Base-by-base conservation (phyloP, 2,797 vertebrate genomes). In the Enteromius paludinosus region DNA sequence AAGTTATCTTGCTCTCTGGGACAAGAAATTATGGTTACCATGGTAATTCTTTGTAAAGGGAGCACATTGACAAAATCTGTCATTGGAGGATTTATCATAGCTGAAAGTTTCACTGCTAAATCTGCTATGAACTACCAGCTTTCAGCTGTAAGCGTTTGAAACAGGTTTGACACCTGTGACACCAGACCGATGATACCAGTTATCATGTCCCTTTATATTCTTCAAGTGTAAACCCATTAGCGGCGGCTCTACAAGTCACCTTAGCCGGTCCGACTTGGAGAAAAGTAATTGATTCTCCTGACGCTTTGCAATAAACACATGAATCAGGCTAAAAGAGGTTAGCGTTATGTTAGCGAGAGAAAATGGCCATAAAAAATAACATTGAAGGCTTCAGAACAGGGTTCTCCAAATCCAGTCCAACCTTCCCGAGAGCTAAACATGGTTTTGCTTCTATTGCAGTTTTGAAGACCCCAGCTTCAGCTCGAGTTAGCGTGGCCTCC, bases 141-240 rank as follows among this genome's bases (percentile, higher is more conserved):
- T 59, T 79, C 23, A 79, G 0, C n/a, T 11, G 9, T 18, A n/a
- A 45, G 23, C 28, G 15, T 2, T 5, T 49, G 61, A 54, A 81
- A 41, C 45, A 52, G 49, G 33, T 64, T 52, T 62, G 23, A 64
- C 30, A 65, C 20, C n/a, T 38, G 28, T 33, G 79, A 62, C 59
- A 49, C 15, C 28, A 49, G 17, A 35, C 68, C 1, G 41, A 33
- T 11, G 68, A 47, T 35, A 8, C 66, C 79, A 23, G 45, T 65
- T 38, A 23, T 49, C 33, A 4, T 72, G 61, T 75, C 47, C 33
- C 17, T 74, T 81, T 73, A 41, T 75, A 75, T 41, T 82, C 45
- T 20, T 75, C 59, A 65, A 74, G 45, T 54, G 35, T 64, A 41
- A 65, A 78, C 41, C 20, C 75, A 78, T 78, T 78, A 78, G 75